Percentiles rank a stretch among this genome's conserved stretches.
Conservation (phyloP, 2,113 vertebrate genomes). For the Pimephales promelas region DNA sequence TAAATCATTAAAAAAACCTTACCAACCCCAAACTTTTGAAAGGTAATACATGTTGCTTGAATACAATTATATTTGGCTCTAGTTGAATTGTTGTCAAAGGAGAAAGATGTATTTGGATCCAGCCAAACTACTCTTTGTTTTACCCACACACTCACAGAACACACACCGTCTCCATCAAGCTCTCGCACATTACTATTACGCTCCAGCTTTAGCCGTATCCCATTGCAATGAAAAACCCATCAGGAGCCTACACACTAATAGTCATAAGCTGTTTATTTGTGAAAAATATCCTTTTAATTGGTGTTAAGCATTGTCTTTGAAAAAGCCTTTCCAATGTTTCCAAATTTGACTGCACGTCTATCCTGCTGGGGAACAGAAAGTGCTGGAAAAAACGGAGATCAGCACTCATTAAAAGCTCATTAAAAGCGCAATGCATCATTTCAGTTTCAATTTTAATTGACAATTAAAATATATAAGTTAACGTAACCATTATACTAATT, state of each 20-base stretch:
- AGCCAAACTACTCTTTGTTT: conserved; percentile 3
- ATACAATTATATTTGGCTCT: not conserved
- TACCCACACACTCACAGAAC: not conserved
- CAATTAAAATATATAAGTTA: conserved; percentile 75
- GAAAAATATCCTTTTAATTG: conserved; percentile 54
- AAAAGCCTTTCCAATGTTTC: conserved; percentile 51
- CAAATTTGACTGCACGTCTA: conserved; percentile 50
- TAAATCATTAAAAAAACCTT: not conserved
- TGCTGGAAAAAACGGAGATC: conserved; percentile 67
- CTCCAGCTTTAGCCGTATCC: conserved; percentile 18
- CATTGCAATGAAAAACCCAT: conserved; percentile 41
- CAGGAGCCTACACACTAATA: conserved; percentile 51
- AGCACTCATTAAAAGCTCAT: conserved; percentile 75
- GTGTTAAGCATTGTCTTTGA: conserved; percentile 50
- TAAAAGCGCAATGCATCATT: conserved; percentile 74
- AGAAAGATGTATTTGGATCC: not conserved
- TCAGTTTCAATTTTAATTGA: conserved; percentile 71
- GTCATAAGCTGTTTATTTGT: conserved; percentile 58
- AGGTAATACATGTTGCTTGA: not conserved
- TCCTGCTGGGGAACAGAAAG: conserved; percentile 62
- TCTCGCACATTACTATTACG: not conserved
- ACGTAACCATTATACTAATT: conserved; percentile 74
- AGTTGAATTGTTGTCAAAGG: not conserved
- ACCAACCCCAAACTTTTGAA: not conserved
- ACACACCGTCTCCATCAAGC: not conserved